A percentile compares a stretch with the other conserved stretches of the same genome.
phyloP scores from a whole-genome alignment of 2,888 invertebrate genomes.

The Slavum lentiscoides region DNA sequence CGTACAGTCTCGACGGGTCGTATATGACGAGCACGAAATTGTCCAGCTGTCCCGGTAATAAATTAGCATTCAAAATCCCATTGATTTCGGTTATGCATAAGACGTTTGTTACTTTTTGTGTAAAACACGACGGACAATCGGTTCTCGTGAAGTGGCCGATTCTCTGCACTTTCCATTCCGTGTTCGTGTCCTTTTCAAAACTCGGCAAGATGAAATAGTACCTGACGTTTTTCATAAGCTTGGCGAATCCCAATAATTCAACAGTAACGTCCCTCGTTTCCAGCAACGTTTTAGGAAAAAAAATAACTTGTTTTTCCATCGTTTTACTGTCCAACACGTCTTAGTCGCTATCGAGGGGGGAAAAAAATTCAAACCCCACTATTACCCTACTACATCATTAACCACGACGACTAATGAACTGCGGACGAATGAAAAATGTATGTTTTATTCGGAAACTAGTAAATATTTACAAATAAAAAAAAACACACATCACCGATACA shows the following conservation, averaged over 20 bases:
- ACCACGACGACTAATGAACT: too few species aligned
- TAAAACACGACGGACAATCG: background rate
- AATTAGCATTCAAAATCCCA: constrained; percentile 22
- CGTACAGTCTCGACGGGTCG: constrained; percentile 28
- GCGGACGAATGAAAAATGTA: too few species aligned
- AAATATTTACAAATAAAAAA: background rate
- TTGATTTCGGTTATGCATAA: constrained; percentile 37
- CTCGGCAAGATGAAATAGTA: constrained; percentile 29
- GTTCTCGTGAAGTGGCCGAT: constrained; percentile 34
- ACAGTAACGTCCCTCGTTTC: background rate
- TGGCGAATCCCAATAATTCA: constrained; percentile 25
- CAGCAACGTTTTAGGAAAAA: constrained; percentile 33
- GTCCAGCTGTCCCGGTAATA: constrained; percentile 1
- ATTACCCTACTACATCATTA: background rate
- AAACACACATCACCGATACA: too few species aligned
- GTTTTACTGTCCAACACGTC: background rate
- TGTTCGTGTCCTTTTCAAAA: background rate
- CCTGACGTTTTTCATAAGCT: background rate
- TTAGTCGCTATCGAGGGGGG: too few species aligned
- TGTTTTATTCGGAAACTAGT: too few species aligned
- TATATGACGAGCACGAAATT: constrained; percentile 33
- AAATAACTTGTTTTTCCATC: constrained; percentile 30
- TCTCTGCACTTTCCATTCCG: background rate
- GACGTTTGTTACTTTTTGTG: background rate
- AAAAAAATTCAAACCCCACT: background rate